Base-by-base conservation (phyloP, 2,888 invertebrate species). In the Zygaena filipendulae region DNA sequence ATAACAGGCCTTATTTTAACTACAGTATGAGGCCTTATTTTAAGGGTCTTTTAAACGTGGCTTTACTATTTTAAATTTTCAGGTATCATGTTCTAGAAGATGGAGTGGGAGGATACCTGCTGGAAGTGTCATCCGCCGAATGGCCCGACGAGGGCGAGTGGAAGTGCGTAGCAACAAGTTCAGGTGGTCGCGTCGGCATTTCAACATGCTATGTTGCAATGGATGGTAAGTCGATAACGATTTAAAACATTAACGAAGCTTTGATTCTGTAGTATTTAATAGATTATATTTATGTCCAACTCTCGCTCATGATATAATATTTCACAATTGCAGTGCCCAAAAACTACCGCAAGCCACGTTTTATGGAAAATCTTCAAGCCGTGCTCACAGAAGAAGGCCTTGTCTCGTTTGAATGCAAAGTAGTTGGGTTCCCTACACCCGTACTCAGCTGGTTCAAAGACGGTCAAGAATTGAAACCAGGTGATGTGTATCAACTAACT, bases 321-420 rank as follows among this genome's bases (percentile, higher is more conserved):
- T n/a, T n/a, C n/a, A n/a, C n/a, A n/a, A n/a, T n/a, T n/a, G n/a
- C 67, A 92, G 92, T 92, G 58, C 95, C 95, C 21, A 92, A 92
- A 67, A 94, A 94, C 64, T 95, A 91, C 56, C 84, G 93, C 43
- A 90, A 90, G 56, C 95, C 95, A 1, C 83, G 92, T 37, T 95
- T 95, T 61, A 90, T 95, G 87, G 95, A 95, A 62, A 91, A 89
- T 46, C 80, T 95, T 6, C 91, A 91, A 63, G 95, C 95, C 5
- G 87, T 95, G 22, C 79, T 95, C 23, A 94, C 95, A 0, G 94
- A 95, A 56, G 95, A 95, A 70, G 95, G 95, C 1, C 70, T 95
- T 16, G 95, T 95, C 1, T 94, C 94, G 0, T 95, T 95, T 54
- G 95, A 95, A 56, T 95, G 95, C 58, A 95, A 95, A 64, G 94